A percentile compares a stretch with the other conserved stretches of the same genome.
Conservation (phyloP, 2,888 invertebrate genomes). For the Saturnia pavonia region DNA sequence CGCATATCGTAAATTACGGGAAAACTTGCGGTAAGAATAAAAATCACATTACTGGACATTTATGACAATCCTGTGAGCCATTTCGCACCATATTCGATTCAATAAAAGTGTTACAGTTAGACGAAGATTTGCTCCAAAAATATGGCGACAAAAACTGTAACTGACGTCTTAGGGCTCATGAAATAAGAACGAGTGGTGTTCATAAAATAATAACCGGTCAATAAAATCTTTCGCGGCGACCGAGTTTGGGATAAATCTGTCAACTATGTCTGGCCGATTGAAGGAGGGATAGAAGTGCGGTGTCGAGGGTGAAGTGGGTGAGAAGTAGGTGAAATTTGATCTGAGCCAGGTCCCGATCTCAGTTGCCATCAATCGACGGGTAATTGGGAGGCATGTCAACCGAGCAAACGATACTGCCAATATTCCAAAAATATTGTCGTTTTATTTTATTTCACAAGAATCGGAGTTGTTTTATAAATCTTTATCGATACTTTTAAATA, state of each 20-base stretch:
- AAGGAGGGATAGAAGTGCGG: slow-evolving; percentile 49
- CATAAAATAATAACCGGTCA: slow-evolving; percentile 80
- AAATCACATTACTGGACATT: slow-evolving; percentile 53
- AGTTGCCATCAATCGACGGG: slow-evolving; percentile 67
- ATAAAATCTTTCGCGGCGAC: slow-evolving; percentile 67
- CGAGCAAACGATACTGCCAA: slow-evolving; percentile 57
- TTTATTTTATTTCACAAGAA: slow-evolving; percentile 25
- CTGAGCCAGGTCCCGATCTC: slow-evolving; percentile 62
- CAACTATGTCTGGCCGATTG: slow-evolving; percentile 63
- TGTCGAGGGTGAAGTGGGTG: slow-evolving; percentile 54
- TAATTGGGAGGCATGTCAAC: slow-evolving; percentile 73
- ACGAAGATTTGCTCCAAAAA: slow-evolving; percentile 71
- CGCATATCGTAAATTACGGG: background rate
- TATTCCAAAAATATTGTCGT: slow-evolving; percentile 34
- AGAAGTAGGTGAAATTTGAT: slow-evolving; percentile 75
- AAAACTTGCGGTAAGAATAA: slow-evolving; percentile 31
- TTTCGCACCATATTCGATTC: slow-evolving; percentile 58
- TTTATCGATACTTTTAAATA: slow-evolving; percentile 17
- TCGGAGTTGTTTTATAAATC: slow-evolving; percentile 19
- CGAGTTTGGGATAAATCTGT: slow-evolving; percentile 68
- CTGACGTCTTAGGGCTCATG: slow-evolving; percentile 68
- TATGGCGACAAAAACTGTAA: slow-evolving; percentile 73
- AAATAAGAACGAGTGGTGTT: slow-evolving; percentile 77
- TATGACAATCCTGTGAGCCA: slow-evolving; percentile 58
- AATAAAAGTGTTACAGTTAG: slow-evolving; percentile 68